A percentile compares a stretch with the other conserved stretches of the same genome.
These are phyloP conservation scores for Galeopterus variegatus DNA, from an alignment of 2,113 vertebrate species.

Conservation along the genomic window DNA sequence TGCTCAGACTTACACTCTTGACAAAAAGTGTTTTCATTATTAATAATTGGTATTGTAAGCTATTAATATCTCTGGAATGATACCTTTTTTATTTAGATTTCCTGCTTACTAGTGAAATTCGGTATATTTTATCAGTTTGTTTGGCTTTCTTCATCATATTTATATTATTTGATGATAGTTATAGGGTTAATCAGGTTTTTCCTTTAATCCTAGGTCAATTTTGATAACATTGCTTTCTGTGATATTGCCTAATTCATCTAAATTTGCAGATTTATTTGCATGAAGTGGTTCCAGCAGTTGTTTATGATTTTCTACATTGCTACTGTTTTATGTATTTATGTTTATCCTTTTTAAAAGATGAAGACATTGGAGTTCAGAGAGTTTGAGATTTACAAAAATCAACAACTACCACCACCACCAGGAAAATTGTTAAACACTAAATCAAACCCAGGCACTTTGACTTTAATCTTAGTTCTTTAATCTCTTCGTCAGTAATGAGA, in stretches of 20 bases:
- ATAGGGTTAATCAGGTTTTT: neutral
- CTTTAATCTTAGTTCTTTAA: neutral
- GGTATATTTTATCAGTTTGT: neutral
- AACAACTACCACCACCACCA: neutral
- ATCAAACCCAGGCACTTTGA: neutral
- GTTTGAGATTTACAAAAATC: neutral
- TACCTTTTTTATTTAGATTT: neutral
- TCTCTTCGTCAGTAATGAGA: neutral
- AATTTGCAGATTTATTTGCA: neutral
- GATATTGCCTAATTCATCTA: neutral
- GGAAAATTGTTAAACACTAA: neutral
- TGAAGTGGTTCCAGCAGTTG: neutral
- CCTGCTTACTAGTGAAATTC: conserved; percentile 31
- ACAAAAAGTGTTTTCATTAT: neutral
- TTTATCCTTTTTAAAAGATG: neutral
- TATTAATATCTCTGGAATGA: neutral
- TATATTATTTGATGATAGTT: neutral
- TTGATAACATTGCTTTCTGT: neutral
- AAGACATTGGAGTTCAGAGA: neutral
- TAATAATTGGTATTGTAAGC: conserved; percentile 1
- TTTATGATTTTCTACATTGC: neutral
- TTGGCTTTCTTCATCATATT: neutral
- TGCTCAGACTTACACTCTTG: neutral
- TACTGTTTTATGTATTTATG: conserved; percentile 5
- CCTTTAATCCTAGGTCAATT: neutral